Evolutionary conservation across 1,140 invertebrate genomes (phyloP), one percentile per base, ranked within the genome.

Genomic region (Rhyacophila brunnea): DNA sequence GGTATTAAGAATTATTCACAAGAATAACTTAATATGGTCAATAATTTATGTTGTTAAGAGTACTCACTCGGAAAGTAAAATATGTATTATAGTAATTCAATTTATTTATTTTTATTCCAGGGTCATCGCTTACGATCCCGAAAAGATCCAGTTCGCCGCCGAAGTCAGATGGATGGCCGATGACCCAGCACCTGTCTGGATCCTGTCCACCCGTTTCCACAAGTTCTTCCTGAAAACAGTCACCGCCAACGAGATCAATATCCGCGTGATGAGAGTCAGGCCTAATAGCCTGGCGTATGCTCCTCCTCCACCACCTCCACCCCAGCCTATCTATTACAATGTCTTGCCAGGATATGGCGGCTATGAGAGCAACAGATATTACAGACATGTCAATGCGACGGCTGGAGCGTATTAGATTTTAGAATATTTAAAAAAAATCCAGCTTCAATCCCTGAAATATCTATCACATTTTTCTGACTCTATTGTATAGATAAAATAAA

Each of bases 111-210:
- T n/a, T n/a, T n/a, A 49, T 79, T 75, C 1, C 69, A 90, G 87
- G 59, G 80, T 89, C 35, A 40, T 91, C 6, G 86, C 86, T 0
- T 85, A 85, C 61, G 87, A 86, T 68, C 78, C 83, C 0, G 83
- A 87, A 61, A 74, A 80, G 44, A 71, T 91, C 6, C 90, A 92
- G 74, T 91, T 91, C 68, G 79, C 83, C 6, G 85, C 89, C 0
- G 89, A 91, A 59, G 79, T 91, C 18, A 71, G 83, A 55, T 86
- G 83, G 72, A 80, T 80, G 0, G 79, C 81, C 35, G 75, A 81
- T 0, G 88, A 90, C 68, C 80, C 81, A 6, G 83, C 84, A 2
- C 81, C 80, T 13, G 69, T 91, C 5, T 92, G 89, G 86, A 71
- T 82, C 0, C 70, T 91, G 1, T 82, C 85, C 1, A 84, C 87